Base-by-base conservation (phyloP, 2,888 invertebrate species). In the Celastrina argiolus region DNA sequence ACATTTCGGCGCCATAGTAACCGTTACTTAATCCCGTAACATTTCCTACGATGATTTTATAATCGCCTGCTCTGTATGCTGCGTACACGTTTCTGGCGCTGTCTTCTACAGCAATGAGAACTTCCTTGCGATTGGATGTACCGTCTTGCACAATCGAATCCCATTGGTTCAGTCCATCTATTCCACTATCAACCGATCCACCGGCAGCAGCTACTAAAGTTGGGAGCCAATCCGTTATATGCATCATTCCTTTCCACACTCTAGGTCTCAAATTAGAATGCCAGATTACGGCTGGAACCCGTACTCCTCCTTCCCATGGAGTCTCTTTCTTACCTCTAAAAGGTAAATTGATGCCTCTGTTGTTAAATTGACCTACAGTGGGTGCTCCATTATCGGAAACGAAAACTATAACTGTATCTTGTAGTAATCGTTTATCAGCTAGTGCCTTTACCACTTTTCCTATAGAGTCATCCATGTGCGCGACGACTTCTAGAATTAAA, bases 371-470 rank as follows among this genome's bases (percentile, higher is more conserved):
- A 0, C 97, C 97, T 56, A 92, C 91, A 0, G 96, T 94, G 0
- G 96, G 96, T 0, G 95, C 96, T 0, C 97, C 97, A 78, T 98
- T 98, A 80, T 98, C 98, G 7, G 97, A 96, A 71, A 96, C 94
- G 79, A 98, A 98, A 2, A 98, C 81, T 56, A 99, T 93, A 28
- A 99, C 93, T 0, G 97, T 96, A 78, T 98, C 94, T 31, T 96
- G 92, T 70, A 98, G 85, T 85, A 97, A 94, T 0, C 92, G 87
- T 65, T 91, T 93, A 1, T 93, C 86, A 39, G 94, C 90, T 51
- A 98, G 86, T 7, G 96, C 94, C 66, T 90, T 80, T 0, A 97
- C 92, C 22, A 98, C 92, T 70, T 92, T 91, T 0, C 97, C 97
- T 0, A 98, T 93, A 31, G 97, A 95, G 67, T 94, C 92, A 80